A percentile compares a stretch with the other conserved stretches of the same genome.
These are phyloP conservation scores for Siniperca scherzeri DNA, from an alignment of 2,797 vertebrate genomes.

Conservation along the genomic window DNA sequence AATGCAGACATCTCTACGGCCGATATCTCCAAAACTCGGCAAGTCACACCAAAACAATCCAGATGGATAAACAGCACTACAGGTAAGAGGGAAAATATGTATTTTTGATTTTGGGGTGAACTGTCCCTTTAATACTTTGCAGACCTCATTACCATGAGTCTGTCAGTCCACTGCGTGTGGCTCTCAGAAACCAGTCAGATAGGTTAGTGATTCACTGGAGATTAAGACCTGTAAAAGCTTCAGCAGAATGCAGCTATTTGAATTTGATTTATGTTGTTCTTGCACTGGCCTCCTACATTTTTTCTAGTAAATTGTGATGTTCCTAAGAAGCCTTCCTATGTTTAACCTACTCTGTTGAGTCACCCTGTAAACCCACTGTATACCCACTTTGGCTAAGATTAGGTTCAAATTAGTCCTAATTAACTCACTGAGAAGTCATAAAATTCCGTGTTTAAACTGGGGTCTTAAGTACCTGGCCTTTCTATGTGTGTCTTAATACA, in stretches of 20 bases:
- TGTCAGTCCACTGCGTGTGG: conserved; percentile 7
- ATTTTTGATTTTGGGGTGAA: no score
- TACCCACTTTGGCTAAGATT: conserved; percentile 38
- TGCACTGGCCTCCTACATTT: background rate
- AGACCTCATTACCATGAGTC: background rate
- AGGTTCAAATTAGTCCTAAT: conserved; percentile 51
- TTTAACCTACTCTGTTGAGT: conserved; percentile 35
- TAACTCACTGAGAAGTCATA: conserved; percentile 42
- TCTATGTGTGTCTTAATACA: conserved; percentile 13
- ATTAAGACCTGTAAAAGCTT: conserved; percentile 6
- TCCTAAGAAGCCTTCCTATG: conserved; percentile 13
- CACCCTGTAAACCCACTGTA: conserved; percentile 32
- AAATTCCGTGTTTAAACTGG: conserved; percentile 42
- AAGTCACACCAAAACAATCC: no score
- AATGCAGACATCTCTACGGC: no score
- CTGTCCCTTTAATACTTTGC: no score
- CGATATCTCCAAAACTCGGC: no score
- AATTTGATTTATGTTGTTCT: conserved; percentile 2
- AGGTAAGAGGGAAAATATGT: no score
- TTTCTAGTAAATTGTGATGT: conserved; percentile 1
- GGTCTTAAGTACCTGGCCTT: conserved; percentile 27
- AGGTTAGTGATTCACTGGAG: conserved; percentile 49
- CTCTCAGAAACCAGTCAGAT: conserved; percentile 58
- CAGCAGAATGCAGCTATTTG: background rate
- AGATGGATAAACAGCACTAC: no score